Base-by-base conservation (phyloP, 2,113 vertebrate species). In the Bubo scandiacus region DNA sequence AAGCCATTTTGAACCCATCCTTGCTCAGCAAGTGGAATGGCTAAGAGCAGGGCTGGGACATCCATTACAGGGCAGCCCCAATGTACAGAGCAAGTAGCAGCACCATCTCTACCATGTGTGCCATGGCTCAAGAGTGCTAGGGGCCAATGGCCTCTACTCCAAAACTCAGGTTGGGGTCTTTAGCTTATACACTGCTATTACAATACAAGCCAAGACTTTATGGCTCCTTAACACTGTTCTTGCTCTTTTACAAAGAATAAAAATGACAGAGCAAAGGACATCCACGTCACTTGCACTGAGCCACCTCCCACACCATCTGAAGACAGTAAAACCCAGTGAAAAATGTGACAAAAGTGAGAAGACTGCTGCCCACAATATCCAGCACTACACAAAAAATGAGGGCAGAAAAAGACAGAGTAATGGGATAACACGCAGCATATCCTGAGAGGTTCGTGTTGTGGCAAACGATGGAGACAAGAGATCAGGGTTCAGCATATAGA, bases 81-180 rank as follows among this genome's bases (percentile, higher is more conserved):
- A 3, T 2, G 26, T 47, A 70, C 20, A 92, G 40, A 86, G 34
- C 23, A 71, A 72, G 59, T 26, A 91, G 52, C 9, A 40, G 63
- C n/a, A 89, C 5, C 25, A 38, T 11, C 34, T 80, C 36, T 16
- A 68, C 21, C 26, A 42, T 0, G 4, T 9, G 13, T 54, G 36
- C 7, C 1, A 2, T 8, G 40, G 45, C 21, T 57, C 15, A 11
- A 9, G 1, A 12, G 8, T 5, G 2, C 20, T 52, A 36, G 12
- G 15, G 20, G 27, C 90, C 71, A 68, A 8, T 6, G 14, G 58
- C 8, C n/a, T 49, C 15, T 58, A 38, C 42, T 36, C 29, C n/a
- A 65, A 81, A 92, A 43, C 13, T 75, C 54, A 65, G 17, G 14
- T 4, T 61, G 32, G 25, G 17, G 16, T 83, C 47, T 66, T 45